A percentile compares a stretch with the other conserved stretches of the same genome.
These are phyloP conservation scores for Arbacia lixula DNA, from an alignment of 53 echinoderm and acorn worm genomes.

Conservation along the genomic window DNA sequence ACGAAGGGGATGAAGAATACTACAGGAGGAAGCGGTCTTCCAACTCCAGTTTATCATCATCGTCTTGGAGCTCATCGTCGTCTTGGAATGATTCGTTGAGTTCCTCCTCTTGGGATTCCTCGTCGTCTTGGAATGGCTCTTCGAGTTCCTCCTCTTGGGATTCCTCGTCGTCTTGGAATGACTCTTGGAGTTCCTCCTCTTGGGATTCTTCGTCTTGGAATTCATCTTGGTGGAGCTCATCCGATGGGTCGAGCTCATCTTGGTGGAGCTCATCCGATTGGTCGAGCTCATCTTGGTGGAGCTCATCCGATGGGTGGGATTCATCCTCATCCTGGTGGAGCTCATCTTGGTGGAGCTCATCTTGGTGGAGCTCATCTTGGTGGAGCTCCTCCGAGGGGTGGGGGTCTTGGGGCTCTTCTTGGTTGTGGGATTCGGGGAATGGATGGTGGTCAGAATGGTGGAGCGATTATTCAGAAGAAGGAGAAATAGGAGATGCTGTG, in stretches of 20 bases:
- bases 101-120: neutral
- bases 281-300: neutral
- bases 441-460: slow-evolving; percentile 40
- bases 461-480: slow-evolving; percentile 20
- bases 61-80: neutral
- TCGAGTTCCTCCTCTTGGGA: neutral
- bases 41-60: too few species aligned
- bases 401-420: slow-evolving; percentile 15
- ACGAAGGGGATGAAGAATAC: slow-evolving; percentile 11
- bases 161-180: neutral
- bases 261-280: neutral
- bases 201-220: neutral
- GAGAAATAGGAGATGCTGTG: neutral
- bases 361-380: slow-evolving; percentile 2
- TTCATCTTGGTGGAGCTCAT: neutral
- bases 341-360: neutral
- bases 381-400: neutral
- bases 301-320: too few species aligned
- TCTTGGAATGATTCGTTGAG: too few species aligned
- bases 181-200: neutral
- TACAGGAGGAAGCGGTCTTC: neutral
- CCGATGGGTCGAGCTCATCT: neutral
- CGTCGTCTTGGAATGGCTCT: neutral
- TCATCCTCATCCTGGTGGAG: neutral
- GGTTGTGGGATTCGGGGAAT: neutral